Evolutionary conservation across 2,888 invertebrate species (phyloP).

Genomic region (Pseudococcus jackbeardsleyi): DNA sequence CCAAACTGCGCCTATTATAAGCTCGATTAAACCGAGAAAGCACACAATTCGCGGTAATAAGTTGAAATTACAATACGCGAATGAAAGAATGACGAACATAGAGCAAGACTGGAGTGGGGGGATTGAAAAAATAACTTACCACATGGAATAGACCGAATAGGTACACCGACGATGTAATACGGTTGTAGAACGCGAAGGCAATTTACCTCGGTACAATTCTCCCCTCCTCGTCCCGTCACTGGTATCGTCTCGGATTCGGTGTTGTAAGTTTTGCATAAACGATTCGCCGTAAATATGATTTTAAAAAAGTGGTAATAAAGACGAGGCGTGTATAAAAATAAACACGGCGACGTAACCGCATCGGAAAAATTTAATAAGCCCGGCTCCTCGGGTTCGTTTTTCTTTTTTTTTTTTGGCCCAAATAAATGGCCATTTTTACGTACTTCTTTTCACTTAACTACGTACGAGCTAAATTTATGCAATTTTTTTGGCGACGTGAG

Average conservation of each 20-base stretch:
- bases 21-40: constrained; percentile 6
- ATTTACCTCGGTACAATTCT: background rate
- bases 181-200: background rate
- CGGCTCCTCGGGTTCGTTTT: background rate
- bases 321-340: background rate
- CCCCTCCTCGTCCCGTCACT: background rate
- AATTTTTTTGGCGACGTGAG: background rate
- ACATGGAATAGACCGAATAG: background rate
- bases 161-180: background rate
- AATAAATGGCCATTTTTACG: constrained; percentile 38
- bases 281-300: constrained; percentile 44
- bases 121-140: background rate
- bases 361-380: constrained; percentile 34
- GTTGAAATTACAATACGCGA: constrained; percentile 9
- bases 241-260: background rate
- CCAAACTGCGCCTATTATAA: background rate
- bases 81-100: background rate
- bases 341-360: constrained; percentile 16
- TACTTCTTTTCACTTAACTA: constrained; percentile 39
- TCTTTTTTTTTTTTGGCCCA: background rate
- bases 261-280: constrained; percentile 42
- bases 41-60: background rate
- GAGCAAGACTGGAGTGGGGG: background rate
- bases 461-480: constrained; percentile 24
- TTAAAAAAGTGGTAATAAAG: constrained; percentile 35